Evolutionary conservation across 1,140 invertebrate species (phyloP), one percentile per base, ranked within the genome.

Genomic region (Elymnias hypermnestra): DNA sequence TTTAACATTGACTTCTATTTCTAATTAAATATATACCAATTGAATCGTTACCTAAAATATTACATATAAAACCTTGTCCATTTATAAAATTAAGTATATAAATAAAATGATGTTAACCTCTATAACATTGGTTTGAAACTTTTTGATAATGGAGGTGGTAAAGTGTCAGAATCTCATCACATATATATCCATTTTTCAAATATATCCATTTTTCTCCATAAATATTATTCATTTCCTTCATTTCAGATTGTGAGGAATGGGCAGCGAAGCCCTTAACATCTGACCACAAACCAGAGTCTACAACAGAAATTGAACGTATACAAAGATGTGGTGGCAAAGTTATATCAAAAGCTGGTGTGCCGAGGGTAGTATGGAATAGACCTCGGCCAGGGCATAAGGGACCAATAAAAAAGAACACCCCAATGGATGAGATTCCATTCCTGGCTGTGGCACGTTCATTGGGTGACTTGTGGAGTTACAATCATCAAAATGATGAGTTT

Each of bases 391-490:
- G 89, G 31, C 93, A 93, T 53, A 87, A 89, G 36, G 95, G 95
- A 8, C 95, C 95, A 8, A 93, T 96, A 29, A 87, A 92, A 15
- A 89, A 94, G 43, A 94, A 93, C 0, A 96, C 95, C 1, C 91
- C 90, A 0, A 95, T 97, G 62, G 97, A 98, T 78, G 94, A 96
- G 79, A 98, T 99, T 63, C 97, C 97, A 0, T 99, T 99, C 75
- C 85, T 99, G 35, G 97, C 97, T 26, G 97, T 99, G 17, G 97
- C 97, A 5, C 89, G 97, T 57, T 97, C 96, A 17, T 83, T 99
- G 48, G 97, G 97, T 50, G 97, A 99, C 86, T 88, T 99, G 1
- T 99, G 97, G 97, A 98, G 96, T 69, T 98, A 97, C 71, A 98
- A 98, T 86, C 94, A 93, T 0, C 90, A 91, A 31, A 90, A 92